phyloP scores from a whole-genome alignment of 2,797 vertebrate species.

The Emys orbicularis region DNA sequence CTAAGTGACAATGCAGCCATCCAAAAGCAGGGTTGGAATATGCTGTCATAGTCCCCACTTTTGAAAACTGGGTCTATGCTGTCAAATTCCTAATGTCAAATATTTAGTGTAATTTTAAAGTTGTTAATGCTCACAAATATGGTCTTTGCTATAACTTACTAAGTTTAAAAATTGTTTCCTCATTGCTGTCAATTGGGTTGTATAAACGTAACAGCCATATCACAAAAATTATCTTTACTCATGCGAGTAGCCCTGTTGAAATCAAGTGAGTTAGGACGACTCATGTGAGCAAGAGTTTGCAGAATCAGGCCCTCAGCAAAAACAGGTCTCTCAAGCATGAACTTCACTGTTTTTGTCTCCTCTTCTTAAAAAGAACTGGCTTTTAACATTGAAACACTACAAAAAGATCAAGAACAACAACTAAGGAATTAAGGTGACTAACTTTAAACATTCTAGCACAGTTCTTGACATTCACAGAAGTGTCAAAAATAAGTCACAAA shows the following conservation, averaged over 20 bases:
- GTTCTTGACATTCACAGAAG: background rate
- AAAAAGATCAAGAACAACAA: background rate
- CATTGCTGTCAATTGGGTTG: fast-evolving
- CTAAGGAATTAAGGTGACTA: background rate
- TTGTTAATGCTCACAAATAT: background rate
- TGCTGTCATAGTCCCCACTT: background rate
- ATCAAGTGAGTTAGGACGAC: background rate
- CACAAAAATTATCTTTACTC: background rate
- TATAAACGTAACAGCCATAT: fast-evolving
- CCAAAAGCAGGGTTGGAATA: background rate
- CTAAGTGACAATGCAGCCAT: background rate
- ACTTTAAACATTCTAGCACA: background rate
- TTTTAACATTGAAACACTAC: background rate
- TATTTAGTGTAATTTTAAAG: background rate
- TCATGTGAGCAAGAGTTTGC: background rate
- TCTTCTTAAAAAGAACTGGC: background rate
- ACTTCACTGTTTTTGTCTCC: background rate
- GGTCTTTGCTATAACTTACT: background rate
- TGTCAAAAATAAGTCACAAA: background rate
- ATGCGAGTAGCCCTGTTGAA: fast-evolving
- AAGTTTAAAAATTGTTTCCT: background rate
- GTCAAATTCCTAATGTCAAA: background rate
- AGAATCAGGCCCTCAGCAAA: fast-evolving
- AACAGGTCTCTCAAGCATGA: background rate
- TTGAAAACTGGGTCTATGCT: background rate